These are phyloP conservation scores for Drosophila elegans DNA, from an alignment of 1,140 invertebrate species.

Conservation along the genomic window DNA sequence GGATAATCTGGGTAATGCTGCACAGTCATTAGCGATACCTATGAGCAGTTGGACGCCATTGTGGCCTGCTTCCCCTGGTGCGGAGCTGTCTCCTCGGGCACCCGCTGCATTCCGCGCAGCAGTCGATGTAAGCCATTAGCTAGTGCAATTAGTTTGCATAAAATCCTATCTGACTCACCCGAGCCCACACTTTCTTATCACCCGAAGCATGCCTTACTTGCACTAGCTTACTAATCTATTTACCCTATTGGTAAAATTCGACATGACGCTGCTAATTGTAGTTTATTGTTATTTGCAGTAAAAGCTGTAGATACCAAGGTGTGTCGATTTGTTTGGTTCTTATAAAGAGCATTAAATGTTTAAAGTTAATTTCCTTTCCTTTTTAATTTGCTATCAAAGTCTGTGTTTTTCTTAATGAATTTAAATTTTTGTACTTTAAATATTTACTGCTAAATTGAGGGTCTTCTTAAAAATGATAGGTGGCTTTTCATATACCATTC, in stretches of 20 bases:
- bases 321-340: neutral
- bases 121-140: conserved; percentile 83
- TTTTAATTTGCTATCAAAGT: too few species aligned
- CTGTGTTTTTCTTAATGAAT: too few species aligned
- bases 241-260: neutral
- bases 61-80: conserved; percentile 90
- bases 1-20: conserved; percentile 37
- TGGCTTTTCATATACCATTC: too few species aligned
- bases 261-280: conserved; percentile 29
- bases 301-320: neutral
- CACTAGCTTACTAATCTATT: conserved; percentile 23
- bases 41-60: conserved; percentile 89
- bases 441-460: too few species aligned
- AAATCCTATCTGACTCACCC: conserved; percentile 3
- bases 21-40: conserved; percentile 86
- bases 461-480: too few species aligned
- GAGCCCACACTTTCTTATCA: conserved; percentile 9
- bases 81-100: conserved; percentile 85
- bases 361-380: neutral
- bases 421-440: too few species aligned
- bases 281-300: conserved; percentile 25
- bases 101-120: conserved; percentile 83
- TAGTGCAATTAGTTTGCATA: conserved; percentile 4
- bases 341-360: neutral
- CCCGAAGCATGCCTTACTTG: conserved; percentile 28